These are phyloP conservation scores for Drosophila tani DNA, from an alignment of 1,140 invertebrate genomes.

Conservation along the genomic window DNA sequence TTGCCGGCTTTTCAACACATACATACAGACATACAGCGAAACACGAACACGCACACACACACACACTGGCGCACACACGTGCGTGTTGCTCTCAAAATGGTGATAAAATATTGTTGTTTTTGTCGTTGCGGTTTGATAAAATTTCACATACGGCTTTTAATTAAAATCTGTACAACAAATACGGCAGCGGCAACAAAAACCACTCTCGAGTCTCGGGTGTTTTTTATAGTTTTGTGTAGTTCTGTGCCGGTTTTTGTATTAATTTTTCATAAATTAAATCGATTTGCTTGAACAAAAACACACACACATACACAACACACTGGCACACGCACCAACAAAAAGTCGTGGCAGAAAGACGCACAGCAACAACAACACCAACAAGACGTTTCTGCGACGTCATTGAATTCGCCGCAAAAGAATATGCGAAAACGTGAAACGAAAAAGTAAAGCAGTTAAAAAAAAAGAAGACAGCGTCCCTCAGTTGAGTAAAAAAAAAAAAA, in stretches of 20 bases:
- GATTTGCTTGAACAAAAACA: slow-evolving; percentile 65
- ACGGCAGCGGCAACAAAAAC: slow-evolving; percentile 24
- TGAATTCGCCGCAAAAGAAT: slow-evolving; percentile 73
- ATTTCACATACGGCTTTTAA: slow-evolving; percentile 63
- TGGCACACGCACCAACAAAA: slow-evolving; percentile 29
- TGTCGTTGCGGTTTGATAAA: slow-evolving; percentile 63
- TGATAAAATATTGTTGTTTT: slow-evolving; percentile 62
- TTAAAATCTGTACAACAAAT: slow-evolving; percentile 47
- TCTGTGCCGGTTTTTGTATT: slow-evolving; percentile 57
- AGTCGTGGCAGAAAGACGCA: slow-evolving; percentile 53
- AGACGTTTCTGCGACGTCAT: slow-evolving; percentile 73
- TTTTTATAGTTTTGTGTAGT: slow-evolving; percentile 47
- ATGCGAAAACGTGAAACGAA: slow-evolving; percentile 47
- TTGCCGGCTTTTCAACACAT: slow-evolving; percentile 78
- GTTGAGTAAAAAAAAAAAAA: slow-evolving; percentile 19
- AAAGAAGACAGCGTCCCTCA: slow-evolving; percentile 37
- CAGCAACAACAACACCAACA: slow-evolving; percentile 38
- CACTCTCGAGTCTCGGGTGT: slow-evolving; percentile 29
- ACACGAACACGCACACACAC: slow-evolving; percentile 19
- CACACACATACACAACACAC: slow-evolving; percentile 11
- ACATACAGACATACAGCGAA: slow-evolving; percentile 23
- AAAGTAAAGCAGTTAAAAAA: slow-evolving; percentile 27
- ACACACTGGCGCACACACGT: slow-evolving; percentile 23
- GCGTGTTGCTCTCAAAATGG: slow-evolving; percentile 55
- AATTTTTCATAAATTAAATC: slow-evolving; percentile 75